phyloP scores from a whole-genome alignment of 2,797 vertebrate genomes.

The Helicolenus hilgendorfi region DNA sequence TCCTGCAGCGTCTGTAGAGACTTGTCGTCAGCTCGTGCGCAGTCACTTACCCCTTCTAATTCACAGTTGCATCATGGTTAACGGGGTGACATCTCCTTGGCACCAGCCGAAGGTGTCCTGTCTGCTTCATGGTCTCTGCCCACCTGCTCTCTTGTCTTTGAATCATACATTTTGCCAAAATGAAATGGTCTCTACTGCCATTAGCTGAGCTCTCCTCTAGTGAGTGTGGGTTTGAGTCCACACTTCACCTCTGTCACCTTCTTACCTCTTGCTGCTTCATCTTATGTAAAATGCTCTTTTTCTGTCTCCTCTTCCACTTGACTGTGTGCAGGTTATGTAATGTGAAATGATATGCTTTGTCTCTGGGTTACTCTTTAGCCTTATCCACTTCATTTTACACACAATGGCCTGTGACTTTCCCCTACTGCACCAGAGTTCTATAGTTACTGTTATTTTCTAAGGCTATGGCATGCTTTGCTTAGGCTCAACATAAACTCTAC shows the following conservation, averaged over 20 bases:
- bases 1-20: constrained; percentile 16
- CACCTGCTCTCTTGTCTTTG: neutral
- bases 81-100: neutral
- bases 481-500: neutral
- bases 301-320: neutral
- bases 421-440: neutral
- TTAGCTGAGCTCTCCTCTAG: neutral
- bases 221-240: neutral
- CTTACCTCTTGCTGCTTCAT: neutral
- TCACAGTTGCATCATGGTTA: neutral
- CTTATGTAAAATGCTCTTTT: constrained; percentile 1
- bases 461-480: neutral
- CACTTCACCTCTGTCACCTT: neutral
- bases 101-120: neutral
- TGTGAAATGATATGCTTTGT: neutral
- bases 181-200: neutral
- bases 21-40: neutral
- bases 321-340: neutral
- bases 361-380: neutral
- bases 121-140: neutral
- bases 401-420: neutral
- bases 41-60: neutral
- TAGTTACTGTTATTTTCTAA: neutral
- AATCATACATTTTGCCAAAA: neutral
- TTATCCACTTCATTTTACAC: neutral